Conservation (phyloP, 2,888 invertebrate genomes). For the Lithophane ornitopus region DNA sequence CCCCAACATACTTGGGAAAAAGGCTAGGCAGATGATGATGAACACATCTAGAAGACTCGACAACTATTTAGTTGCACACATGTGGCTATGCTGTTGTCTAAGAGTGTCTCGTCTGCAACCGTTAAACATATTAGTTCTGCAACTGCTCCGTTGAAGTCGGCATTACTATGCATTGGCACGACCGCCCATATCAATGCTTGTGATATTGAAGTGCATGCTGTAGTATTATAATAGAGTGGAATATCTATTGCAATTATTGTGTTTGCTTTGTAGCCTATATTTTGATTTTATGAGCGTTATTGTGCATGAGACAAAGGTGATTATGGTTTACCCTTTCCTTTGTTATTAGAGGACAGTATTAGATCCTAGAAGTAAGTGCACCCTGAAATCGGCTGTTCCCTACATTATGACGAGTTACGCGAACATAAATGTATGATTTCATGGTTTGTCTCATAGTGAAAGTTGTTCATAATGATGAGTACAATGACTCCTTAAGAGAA, state of each 20-base stretch:
- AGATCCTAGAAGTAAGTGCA: background rate
- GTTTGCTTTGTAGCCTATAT: background rate
- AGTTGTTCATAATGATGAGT: too few relatives aligned
- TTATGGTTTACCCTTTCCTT: background rate
- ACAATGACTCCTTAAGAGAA: too few relatives aligned
- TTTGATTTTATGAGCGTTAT: background rate
- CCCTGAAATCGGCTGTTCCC: too few relatives aligned
- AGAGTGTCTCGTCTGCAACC: conserved; percentile 8
- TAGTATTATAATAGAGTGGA: conserved; percentile 8
- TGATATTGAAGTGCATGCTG: conserved; percentile 42
- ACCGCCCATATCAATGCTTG: conserved; percentile 52
- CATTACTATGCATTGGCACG: conserved; percentile 70
- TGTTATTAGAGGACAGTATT: background rate
- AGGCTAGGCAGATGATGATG: too few relatives aligned
- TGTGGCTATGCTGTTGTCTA: background rate
- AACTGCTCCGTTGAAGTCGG: conserved; percentile 43
- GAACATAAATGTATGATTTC: too few relatives aligned
- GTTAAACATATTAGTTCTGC: conserved; percentile 35
- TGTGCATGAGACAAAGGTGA: background rate
- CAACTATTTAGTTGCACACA: conserved; percentile 1
- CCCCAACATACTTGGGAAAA: too few relatives aligned
- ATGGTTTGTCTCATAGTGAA: too few relatives aligned
- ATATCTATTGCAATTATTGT: conserved; percentile 32
- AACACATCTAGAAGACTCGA: too few relatives aligned
- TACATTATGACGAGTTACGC: too few relatives aligned